A percentile compares a stretch with the other conserved stretches of the same genome.
Evolutionary conservation across 2,797 vertebrate species (phyloP).

Genomic region (Simalia tracyae): DNA sequence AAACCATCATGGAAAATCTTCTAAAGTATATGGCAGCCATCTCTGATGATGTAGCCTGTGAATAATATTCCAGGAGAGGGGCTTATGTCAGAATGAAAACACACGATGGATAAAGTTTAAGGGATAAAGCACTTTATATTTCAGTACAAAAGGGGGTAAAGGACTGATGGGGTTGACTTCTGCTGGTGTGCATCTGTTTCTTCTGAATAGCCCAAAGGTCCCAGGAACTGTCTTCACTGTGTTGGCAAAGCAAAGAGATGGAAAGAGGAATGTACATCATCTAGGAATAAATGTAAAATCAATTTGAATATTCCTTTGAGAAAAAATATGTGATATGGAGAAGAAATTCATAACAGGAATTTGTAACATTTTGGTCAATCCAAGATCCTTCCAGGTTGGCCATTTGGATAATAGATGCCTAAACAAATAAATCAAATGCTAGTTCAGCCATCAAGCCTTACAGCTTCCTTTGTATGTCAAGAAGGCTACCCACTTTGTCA

Average conservation of each 20-base stretch:
- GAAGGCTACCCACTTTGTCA: not conserved
- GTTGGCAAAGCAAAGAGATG: not conserved
- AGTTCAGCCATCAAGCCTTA: not conserved
- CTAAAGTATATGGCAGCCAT: not conserved
- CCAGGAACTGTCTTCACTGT: not conserved
- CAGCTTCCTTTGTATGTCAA: not conserved
- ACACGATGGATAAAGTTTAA: not conserved
- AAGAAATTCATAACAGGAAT: not conserved
- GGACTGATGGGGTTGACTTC: not conserved
- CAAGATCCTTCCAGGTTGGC: not conserved
- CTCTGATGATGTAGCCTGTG: not conserved
- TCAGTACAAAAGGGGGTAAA: not conserved
- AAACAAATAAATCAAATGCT: not conserved
- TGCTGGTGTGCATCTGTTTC: not conserved
- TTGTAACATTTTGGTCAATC: not conserved
- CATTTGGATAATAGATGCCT: not conserved
- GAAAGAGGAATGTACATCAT: conserved; percentile 24
- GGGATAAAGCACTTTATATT: not conserved
- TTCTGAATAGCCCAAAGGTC: not conserved
- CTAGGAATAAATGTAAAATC: not conserved
- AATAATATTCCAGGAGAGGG: not conserved
- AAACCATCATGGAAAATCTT: not conserved
- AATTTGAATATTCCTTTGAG: conserved; percentile 2
- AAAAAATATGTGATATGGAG: not conserved
- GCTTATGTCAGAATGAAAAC: not conserved